Percentiles rank a stretch among this genome's conserved stretches.
phyloP scores from a whole-genome alignment of 1,140 invertebrate genomes.

The Lepidotrigona ventralis region DNA sequence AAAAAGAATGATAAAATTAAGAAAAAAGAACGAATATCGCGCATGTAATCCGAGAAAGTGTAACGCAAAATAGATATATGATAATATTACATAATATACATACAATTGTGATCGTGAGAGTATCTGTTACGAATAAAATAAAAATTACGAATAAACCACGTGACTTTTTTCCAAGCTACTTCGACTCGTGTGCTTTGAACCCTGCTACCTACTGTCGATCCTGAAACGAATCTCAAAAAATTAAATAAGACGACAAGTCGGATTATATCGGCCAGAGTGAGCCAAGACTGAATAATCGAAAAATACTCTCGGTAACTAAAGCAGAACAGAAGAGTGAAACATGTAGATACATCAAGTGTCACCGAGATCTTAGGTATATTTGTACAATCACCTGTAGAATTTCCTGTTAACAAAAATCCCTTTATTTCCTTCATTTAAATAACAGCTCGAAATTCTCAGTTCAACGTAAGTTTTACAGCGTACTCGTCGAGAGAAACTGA shows the following conservation, averaged over 20 bases:
- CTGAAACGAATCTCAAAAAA: no score
- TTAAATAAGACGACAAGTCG: no score
- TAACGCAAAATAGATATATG: constrained; percentile 62
- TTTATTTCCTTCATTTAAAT: constrained; percentile 13
- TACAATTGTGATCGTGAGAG: constrained; percentile 73
- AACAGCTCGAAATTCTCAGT: constrained; percentile 4
- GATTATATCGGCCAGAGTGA: background rate
- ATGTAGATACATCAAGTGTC: no score
- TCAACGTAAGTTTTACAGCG: background rate
- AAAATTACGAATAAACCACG: constrained; percentile 69
- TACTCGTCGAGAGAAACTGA: background rate
- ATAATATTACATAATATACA: constrained; percentile 65
- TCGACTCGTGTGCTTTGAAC: constrained; percentile 36
- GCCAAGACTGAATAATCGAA: no score
- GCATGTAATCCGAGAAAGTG: constrained; percentile 67
- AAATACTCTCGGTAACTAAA: no score
- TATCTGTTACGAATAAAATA: constrained; percentile 71
- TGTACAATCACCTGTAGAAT: background rate
- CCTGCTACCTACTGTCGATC: no score
- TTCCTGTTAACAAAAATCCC: constrained; percentile 23
- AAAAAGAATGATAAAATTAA: constrained; percentile 32
- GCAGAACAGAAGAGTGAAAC: no score
- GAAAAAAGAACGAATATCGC: constrained; percentile 53
- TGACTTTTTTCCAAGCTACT: constrained; percentile 64
- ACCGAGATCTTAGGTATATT: background rate